These are phyloP conservation scores for Willowsia nigromaculata DNA, from an alignment of 2,888 invertebrate species.

Conservation along the genomic window DNA sequence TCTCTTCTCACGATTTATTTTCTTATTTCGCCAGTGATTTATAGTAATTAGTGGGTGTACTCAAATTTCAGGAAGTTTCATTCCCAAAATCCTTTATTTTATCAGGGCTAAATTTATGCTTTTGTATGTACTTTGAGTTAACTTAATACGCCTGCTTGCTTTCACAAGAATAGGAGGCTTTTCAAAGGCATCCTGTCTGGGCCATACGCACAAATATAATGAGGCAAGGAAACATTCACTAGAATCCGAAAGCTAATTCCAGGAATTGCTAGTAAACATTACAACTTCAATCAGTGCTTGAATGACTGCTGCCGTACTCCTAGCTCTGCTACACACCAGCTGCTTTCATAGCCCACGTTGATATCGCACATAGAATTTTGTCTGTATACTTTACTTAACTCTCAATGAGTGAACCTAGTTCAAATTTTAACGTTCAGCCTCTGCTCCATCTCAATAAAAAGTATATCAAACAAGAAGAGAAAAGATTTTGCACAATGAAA, in stretches of 20 bases:
- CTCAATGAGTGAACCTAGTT: no score
- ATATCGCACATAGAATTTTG: neutral
- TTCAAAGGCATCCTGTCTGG: neutral
- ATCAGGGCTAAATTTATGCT: constrained; percentile 7
- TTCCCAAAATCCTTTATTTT: constrained; percentile 28
- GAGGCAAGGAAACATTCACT: neutral
- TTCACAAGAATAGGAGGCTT: neutral
- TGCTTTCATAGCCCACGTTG: neutral
- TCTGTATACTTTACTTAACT: neutral
- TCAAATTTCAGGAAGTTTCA: constrained; percentile 36
- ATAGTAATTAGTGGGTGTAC: constrained; percentile 39
- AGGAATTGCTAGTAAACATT: constrained; percentile 20
- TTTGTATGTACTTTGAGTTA: constrained; percentile 3
- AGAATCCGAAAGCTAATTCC: constrained; percentile 1
- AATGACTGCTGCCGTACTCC: neutral
- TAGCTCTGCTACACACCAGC: neutral
- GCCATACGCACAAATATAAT: neutral
- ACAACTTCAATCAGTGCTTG: constrained; percentile 34
- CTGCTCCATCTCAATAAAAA: neutral
- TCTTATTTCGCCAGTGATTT: neutral
- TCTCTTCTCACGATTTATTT: neutral
- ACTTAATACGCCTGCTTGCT: neutral
- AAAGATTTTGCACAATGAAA: neutral
- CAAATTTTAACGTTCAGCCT: neutral
- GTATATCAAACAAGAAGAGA: neutral